Conservation (phyloP, 2,888 invertebrate genomes). For the Apamea monoglypha region DNA sequence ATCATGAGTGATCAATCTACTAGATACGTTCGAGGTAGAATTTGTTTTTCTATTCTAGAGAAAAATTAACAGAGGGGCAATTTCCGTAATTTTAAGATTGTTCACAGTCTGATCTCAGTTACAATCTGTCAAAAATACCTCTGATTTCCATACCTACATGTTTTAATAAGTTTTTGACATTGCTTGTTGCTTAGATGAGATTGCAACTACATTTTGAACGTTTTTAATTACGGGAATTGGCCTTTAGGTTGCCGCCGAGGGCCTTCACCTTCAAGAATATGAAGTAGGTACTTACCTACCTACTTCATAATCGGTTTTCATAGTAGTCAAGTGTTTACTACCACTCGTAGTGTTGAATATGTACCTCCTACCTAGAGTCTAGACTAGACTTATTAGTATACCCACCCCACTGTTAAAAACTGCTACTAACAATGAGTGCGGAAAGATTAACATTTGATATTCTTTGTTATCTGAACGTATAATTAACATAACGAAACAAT, state of each 20-base stretch:
- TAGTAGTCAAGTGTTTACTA: not conserved
- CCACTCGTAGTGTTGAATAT: not conserved
- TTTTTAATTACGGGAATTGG: not conserved
- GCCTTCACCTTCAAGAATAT: constrained; percentile 10
- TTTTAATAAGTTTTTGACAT: not conserved
- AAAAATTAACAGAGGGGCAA: not conserved
- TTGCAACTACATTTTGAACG: not conserved
- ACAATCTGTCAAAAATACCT: not conserved
- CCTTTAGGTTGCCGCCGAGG: not conserved
- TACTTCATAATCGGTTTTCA: not conserved
- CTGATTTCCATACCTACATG: too few species aligned
- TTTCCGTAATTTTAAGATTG: not conserved
- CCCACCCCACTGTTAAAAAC: constrained; percentile 4
- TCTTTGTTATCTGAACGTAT: constrained; percentile 34
- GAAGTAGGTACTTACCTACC: not conserved
- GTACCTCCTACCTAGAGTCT: not conserved
- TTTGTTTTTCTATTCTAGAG: not conserved
- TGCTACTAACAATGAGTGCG: constrained; percentile 52
- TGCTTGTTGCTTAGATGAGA: not conserved
- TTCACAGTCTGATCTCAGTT: not conserved
- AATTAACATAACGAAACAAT: constrained; percentile 54
- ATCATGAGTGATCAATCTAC: not conserved
- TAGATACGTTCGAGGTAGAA: not conserved
- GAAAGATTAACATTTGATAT: constrained; percentile 57
- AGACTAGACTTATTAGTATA: constrained; percentile 11